phyloP scores from a whole-genome alignment of 2,797 vertebrate genomes.

The Pelobates cultripes region DNA sequence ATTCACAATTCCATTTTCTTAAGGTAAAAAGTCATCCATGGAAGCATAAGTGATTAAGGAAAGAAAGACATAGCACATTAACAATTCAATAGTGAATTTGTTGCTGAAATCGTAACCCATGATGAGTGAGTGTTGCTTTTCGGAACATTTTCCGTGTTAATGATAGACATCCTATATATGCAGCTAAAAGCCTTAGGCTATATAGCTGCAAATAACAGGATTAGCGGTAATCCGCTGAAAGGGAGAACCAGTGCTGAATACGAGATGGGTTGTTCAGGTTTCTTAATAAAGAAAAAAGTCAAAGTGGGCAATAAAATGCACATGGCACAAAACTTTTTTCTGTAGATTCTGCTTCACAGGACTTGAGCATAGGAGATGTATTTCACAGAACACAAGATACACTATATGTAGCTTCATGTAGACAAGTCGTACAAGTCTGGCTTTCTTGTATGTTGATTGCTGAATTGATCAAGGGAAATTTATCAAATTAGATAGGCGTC shows the following conservation, averaged over 20 bases:
- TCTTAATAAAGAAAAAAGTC: background rate
- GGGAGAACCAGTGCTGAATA: slow-evolving; percentile 18
- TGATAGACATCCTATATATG: slow-evolving; percentile 36
- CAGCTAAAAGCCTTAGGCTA: slow-evolving; percentile 18
- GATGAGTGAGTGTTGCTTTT: slow-evolving; percentile 50
- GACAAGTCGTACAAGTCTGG: too few species aligned
- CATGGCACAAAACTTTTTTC: background rate
- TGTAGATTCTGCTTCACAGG: background rate
- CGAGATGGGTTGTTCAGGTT: background rate
- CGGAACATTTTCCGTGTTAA: slow-evolving; percentile 50
- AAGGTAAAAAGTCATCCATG: slow-evolving; percentile 46
- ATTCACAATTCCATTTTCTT: slow-evolving; percentile 52
- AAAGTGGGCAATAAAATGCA: background rate
- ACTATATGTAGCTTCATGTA: too few species aligned
- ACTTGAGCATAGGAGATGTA: too few species aligned
- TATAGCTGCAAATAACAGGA: slow-evolving; percentile 46
- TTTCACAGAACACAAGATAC: too few species aligned
- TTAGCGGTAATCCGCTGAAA: slow-evolving; percentile 41
- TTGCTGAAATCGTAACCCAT: slow-evolving; percentile 49
- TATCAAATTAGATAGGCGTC: too few species aligned
- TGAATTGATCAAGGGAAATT: too few species aligned
- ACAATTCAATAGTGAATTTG: slow-evolving; percentile 52
- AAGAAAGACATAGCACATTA: slow-evolving; percentile 53
- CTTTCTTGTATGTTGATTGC: too few species aligned
- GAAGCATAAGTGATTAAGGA: slow-evolving; percentile 46